Evolutionary conservation across 2,888 invertebrate species (phyloP), one percentile per base, ranked within the genome.

Genomic region (Megaustenia siamemsis): DNA sequence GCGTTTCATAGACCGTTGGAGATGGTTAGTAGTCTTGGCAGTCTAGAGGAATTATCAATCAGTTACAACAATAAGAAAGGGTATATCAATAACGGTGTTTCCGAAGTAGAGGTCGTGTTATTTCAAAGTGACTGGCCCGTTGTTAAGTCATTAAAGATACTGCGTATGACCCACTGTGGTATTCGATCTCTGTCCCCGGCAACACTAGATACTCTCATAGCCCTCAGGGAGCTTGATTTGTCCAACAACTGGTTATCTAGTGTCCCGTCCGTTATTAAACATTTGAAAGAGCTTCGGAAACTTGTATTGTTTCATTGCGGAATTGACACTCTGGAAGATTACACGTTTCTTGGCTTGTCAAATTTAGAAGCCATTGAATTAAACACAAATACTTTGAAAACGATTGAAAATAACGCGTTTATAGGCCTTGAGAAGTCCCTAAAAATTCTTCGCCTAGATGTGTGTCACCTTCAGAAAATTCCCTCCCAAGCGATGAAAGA

Each of bases 51-150:
- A n/a, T 80, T 87, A 18, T 82, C 86, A 15, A 45, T 87, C 28
- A 86, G 86, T 53, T 79, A 86, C 71, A 87, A 87, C 78, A 87
- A 87, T 60, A 66, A 75, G 18, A 60, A 35, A 28, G 79, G 79
- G 4, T 80, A 84, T 63, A 81, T 84, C 0, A 53, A 24, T 3
- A 63, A 79, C 12, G 84, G 75, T 43, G 66, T 80, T 5, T 60
- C 80, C 21, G 45, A 80, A 35, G 66, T 85, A 40, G 49, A 32
- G 8, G 66, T 53, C 0, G 12, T 56, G n/a, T 81, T 85, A 40
- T 69, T 85, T 53, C 15, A 76, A 68, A 76, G 81, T 32, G 35
- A 68, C 32, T 81, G 85, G 32, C 66, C 73, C 6, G 68, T 85
- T 6, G 21, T 24, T 4, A 63, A 40, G 24, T 76, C 81, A 0